These are phyloP conservation scores for Rhadina sibilatrix DNA, from an alignment of 2,113 vertebrate genomes.

Conservation along the genomic window DNA sequence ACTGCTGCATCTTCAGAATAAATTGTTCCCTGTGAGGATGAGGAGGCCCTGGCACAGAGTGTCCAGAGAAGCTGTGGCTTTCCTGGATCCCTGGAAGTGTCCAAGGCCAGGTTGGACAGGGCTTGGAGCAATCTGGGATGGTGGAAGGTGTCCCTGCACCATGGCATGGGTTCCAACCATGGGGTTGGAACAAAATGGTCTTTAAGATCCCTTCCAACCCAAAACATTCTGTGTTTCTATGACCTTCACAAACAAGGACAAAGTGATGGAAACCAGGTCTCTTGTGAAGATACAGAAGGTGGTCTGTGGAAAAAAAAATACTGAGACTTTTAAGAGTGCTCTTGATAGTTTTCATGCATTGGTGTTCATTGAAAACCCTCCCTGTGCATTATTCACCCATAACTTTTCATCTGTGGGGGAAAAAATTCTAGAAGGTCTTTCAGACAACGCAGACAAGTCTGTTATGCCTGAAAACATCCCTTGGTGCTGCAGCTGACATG, in stretches of 20 bases:
- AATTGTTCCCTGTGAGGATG: not conserved
- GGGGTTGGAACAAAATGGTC: fast-evolving
- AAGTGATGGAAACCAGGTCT: not conserved
- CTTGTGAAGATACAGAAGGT: not conserved
- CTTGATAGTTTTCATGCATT: not conserved
- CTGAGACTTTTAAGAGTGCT: not conserved
- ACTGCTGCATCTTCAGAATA: not conserved
- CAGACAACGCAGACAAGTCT: not conserved
- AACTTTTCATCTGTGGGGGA: fast-evolving
- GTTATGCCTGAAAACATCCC: not conserved
- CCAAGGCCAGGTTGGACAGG: fast-evolving
- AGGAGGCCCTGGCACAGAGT: fast-evolving
- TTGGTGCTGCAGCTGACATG: not conserved
- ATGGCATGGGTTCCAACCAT: too few relatives aligned
- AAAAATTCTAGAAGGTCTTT: not conserved
- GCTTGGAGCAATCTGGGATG: fast-evolving
- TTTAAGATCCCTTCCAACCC: too few relatives aligned
- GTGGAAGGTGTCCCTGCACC: not conserved
- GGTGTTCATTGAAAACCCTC: not conserved
- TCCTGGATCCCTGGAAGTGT: not conserved
- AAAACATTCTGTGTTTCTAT: not conserved
- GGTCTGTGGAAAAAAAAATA: not conserved
- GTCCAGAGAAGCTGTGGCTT: not conserved
- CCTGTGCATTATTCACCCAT: not conserved
- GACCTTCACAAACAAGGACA: not conserved